Base-by-base conservation (phyloP, 53 echinoderm and acorn worm genomes). In the Henricia sp. region DNA sequence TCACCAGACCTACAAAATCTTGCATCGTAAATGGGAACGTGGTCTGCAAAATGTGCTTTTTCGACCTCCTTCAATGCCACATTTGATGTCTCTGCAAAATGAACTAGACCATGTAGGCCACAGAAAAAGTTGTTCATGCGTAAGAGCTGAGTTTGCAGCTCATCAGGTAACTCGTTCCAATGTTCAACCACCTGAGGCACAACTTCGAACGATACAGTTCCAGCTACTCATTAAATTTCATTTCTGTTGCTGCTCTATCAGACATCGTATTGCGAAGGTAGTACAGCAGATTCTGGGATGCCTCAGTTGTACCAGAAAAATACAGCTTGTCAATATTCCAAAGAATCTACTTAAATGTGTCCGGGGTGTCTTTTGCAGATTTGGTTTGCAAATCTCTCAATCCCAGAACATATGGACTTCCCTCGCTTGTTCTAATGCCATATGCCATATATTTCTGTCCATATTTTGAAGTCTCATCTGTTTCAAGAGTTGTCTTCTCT, bases 111-210 rank as follows among this genome's bases (percentile, higher is more conserved):
- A 36, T 84, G 84, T 5, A 89, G 55, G 6, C 89, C 89, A 65
- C 84, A 89, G 56, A 89, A 84, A 29, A 73, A 89, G 41, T 84
- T 84, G 68, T 84, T 89, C 8, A 74, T 46, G 6, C 77, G 43
- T 21, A 24, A 53, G 10, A 90, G 44, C 37, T 88, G 40, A 37
- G 12, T 30, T 48, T 88, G 67, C 19, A 80, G 27, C 9, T 85
- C 77, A 25, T 77, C 26, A 9, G 69, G 6, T 1, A 82, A 41
- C 0, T 82, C 12, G 10, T 70, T 77, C 87, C 82, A 82, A 24
- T 70, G 20, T 24, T 58, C 62, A 8, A 88, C 32, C 2, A 88
- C 46, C n/a, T 6, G 23, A 30, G 88, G 88, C 0, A 88, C 39
- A 0, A 88, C 72, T 44, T 86, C 86, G 1, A 9, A 66, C 82